A percentile compares a stretch with the other conserved stretches of the same genome.
These are phyloP conservation scores for Menidia beryllina DNA, from an alignment of 2,113 vertebrate species.

Conservation along the genomic window DNA sequence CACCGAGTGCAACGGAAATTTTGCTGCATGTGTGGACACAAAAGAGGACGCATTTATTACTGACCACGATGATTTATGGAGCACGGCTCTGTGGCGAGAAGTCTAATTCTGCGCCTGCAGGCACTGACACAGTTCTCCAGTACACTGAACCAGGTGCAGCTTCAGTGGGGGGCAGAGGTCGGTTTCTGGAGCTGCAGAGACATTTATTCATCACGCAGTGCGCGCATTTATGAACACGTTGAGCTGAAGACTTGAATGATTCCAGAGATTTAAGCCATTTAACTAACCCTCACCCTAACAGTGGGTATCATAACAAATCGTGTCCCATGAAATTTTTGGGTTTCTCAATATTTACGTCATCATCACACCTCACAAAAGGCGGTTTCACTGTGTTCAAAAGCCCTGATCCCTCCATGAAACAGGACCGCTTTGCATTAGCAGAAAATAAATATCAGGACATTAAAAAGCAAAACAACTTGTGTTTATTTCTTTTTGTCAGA, in stretches of 20 bases:
- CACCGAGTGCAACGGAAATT: slow-evolving; percentile 51
- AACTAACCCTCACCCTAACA: too few relatives aligned
- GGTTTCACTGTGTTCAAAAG: neutral
- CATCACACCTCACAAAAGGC: neutral
- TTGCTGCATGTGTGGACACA: neutral
- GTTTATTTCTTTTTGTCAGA: too few relatives aligned
- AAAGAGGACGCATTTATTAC: neutral
- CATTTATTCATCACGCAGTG: too few relatives aligned
- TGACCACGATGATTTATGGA: slow-evolving; percentile 20
- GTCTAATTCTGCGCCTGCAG: neutral
- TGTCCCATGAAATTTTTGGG: too few relatives aligned
- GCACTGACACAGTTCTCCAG: neutral
- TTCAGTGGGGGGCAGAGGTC: neutral
- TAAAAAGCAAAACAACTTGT: too few relatives aligned
- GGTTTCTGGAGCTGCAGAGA: too few relatives aligned
- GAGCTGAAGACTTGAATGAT: neutral
- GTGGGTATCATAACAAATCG: too few relatives aligned
- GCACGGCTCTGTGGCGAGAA: neutral
- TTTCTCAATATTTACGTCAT: neutral
- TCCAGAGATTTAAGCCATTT: neutral
- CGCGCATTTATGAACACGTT: neutral
- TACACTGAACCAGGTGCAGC: neutral
- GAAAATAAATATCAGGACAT: neutral
- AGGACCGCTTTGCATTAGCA: neutral
- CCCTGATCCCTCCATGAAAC: neutral